Evolutionary conservation across 2,113 vertebrate genomes (phyloP).

Genomic region (Pseudonaja textilis): DNA sequence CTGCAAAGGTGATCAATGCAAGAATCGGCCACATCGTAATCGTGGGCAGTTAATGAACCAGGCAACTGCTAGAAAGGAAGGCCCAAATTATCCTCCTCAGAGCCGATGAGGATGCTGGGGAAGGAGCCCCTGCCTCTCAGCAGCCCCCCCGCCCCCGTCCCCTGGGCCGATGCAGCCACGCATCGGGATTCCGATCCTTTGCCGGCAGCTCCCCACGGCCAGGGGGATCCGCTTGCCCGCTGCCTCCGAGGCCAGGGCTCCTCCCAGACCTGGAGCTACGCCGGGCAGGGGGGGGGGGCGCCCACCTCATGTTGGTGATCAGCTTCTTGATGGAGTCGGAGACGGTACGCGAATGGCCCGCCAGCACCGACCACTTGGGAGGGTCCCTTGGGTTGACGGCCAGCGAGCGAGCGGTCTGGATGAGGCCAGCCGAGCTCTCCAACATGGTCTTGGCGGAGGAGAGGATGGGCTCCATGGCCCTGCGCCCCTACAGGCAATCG

Average conservation of each 20-base stretch:
- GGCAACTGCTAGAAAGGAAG: too few species aligned
- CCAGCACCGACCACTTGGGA: constrained; percentile 91
- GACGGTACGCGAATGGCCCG: constrained; percentile 92
- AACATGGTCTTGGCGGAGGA: constrained; percentile 90
- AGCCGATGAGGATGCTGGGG: too few species aligned
- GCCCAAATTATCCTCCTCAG: too few species aligned
- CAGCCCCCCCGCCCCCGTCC: fast-evolving
- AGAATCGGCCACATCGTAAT: too few species aligned
- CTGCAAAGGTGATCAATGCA: too few species aligned
- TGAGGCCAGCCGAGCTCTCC: constrained; percentile 91
- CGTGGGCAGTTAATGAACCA: too few species aligned
- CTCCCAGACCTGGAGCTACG: not conserved
- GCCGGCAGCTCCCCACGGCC: too few species aligned
- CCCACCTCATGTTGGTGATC: constrained; percentile 96
- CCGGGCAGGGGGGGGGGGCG: too few species aligned
- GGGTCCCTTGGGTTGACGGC: constrained; percentile 97
- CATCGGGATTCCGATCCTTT: too few species aligned
- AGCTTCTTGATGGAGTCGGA: constrained; percentile 98
- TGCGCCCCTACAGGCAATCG: constrained; percentile 76
- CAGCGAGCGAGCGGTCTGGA: constrained; percentile 91
- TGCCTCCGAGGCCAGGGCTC: not conserved
- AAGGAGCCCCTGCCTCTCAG: too few species aligned
- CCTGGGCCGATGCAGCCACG: too few species aligned
- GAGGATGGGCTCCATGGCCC: constrained; percentile 93
- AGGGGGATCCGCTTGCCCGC: not conserved